Evolutionary conservation across 2,797 vertebrate genomes (phyloP).

Genomic region (Chelidonichthys spinosus): DNA sequence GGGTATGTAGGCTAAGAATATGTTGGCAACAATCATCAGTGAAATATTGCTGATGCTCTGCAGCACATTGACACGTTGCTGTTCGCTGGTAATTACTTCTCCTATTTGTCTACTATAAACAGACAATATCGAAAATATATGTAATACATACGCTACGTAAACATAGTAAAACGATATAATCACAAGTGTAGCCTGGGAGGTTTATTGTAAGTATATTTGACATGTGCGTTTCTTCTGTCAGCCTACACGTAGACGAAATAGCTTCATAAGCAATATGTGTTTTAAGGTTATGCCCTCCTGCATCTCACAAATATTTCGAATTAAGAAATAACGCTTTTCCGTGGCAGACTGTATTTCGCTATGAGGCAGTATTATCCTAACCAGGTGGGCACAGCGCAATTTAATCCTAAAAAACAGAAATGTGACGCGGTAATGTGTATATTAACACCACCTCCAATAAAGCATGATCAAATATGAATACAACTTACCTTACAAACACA

Average conservation of each 20-base stretch:
- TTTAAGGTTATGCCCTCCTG: background rate
- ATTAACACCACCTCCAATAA: background rate
- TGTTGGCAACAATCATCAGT: background rate
- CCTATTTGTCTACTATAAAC: background rate
- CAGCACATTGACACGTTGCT: background rate
- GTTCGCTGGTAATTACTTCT: background rate
- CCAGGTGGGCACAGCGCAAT: background rate
- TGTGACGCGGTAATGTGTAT: background rate
- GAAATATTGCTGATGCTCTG: background rate
- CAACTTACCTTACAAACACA: constrained; percentile 61
- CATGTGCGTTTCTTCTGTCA: background rate
- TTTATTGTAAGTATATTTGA: constrained; percentile 4
- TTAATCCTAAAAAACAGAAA: background rate
- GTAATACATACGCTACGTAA: background rate
- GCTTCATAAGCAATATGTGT: background rate
- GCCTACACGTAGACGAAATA: background rate
- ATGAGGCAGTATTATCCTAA: background rate
- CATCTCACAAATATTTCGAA: background rate
- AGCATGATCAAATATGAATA: constrained; percentile 29
- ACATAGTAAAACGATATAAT: background rate
- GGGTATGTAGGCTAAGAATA: background rate
- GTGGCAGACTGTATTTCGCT: background rate
- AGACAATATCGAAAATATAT: background rate
- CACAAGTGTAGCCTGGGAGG: background rate
- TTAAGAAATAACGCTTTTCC: constrained; percentile 18